These are phyloP conservation scores for Barypeithes pellucidus DNA, from an alignment of 2,888 invertebrate species.

Conservation along the genomic window DNA sequence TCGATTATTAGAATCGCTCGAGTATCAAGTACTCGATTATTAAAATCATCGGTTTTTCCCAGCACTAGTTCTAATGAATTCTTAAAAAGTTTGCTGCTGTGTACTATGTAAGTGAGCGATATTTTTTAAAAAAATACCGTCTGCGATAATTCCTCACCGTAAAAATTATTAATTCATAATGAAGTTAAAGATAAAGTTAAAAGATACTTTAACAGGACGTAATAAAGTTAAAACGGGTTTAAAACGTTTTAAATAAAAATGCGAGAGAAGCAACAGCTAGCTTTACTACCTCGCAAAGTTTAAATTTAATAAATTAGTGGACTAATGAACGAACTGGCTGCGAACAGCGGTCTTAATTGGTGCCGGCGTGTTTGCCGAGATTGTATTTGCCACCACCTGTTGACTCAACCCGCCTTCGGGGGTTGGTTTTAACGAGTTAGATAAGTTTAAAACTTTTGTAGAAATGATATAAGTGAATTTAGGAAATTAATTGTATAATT, in stretches of 20 bases:
- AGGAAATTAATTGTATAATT: conserved; percentile 14
- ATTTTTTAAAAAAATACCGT: too few relatives aligned
- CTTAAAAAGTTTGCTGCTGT: too few relatives aligned
- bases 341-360: conserved; percentile 54
- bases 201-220: conserved; percentile 21
- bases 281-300: conserved; percentile 52
- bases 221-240: conserved; percentile 43
- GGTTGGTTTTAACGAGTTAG: conserved; percentile 40
- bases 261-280: conserved; percentile 52
- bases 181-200: conserved; percentile 15
- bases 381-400: conserved; percentile 53
- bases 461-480: background rate
- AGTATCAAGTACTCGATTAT: too few relatives aligned
- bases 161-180: conserved; percentile 14
- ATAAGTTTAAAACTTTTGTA: conserved; percentile 32
- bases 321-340: conserved; percentile 55
- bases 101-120: too few relatives aligned
- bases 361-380: conserved; percentile 51
- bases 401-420: conserved; percentile 41
- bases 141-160: background rate
- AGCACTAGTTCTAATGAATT: too few relatives aligned
- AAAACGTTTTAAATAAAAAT: conserved; percentile 45
- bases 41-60: too few relatives aligned
- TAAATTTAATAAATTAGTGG: conserved; percentile 56
- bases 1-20: too few relatives aligned